Evolutionary conservation across 1,140 invertebrate species (phyloP).

Genomic region (Bombus balteatus): DNA sequence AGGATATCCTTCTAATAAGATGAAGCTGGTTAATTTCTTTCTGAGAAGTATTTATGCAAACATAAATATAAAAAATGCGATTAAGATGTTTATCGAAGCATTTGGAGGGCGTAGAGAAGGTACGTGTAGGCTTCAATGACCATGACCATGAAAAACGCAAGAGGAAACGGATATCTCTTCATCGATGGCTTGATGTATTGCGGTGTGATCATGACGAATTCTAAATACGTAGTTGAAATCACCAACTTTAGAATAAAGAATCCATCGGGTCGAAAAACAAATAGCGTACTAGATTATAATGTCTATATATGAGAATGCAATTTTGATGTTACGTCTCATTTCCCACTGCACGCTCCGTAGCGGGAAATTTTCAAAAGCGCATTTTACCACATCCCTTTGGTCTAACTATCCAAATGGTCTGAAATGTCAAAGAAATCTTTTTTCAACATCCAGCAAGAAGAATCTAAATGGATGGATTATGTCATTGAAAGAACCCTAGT

Average conservation of each 20-base stretch:
- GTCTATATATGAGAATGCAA: background rate
- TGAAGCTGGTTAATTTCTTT: background rate
- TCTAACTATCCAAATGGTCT: conserved; percentile 51
- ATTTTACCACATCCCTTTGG: conserved; percentile 53
- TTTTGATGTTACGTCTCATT: background rate
- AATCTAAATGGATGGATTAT: background rate
- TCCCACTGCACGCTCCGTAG: background rate
- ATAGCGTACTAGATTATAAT: background rate
- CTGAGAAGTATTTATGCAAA: background rate
- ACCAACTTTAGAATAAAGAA: conserved; percentile 19
- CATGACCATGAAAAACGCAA: conserved; percentile 38
- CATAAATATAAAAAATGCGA: background rate
- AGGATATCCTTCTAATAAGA: background rate
- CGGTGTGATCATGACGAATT: conserved; percentile 12
- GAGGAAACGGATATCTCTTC: conserved; percentile 33
- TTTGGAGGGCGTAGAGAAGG: conserved; percentile 3
- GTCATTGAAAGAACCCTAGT: background rate
- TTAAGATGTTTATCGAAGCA: background rate
- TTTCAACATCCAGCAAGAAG: background rate
- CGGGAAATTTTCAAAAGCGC: conserved; percentile 60
- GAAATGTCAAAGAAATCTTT: conserved; percentile 27
- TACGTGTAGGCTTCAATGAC: conserved; percentile 27
- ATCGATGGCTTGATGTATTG: conserved; percentile 43
- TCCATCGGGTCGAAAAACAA: background rate
- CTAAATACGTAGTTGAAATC: conserved; percentile 26